Evolutionary conservation across 2,113 vertebrate genomes (phyloP), one percentile per base, ranked within the genome.

Genomic region (Hippocampus guttulatus): DNA sequence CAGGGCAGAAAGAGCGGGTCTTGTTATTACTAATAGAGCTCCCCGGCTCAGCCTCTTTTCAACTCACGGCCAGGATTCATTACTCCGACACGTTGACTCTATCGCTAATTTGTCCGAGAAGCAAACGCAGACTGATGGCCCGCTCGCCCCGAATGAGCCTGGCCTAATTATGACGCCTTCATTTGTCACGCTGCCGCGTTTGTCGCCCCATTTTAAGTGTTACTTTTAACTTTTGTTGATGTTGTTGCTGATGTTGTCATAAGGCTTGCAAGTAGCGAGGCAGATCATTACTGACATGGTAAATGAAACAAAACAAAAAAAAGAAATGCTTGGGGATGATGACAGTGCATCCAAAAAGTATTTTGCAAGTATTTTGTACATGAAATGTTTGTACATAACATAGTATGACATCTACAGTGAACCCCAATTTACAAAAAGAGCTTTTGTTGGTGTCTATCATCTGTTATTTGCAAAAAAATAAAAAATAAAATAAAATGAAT

Each of bases 111-210:
- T 84, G 77, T 75, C 38, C 38, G 20, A 79, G 67, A 76, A 77
- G 70, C 82, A 73, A 87, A 78, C 49, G 74, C 69, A 84, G 80
- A 82, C 70, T 18, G 83, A 84, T 87, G 81, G 76, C 78, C 80
- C 79, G 76, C 74, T 66, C 73, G 87, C 87, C 88, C 89, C 75
- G 69, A 89, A 78, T 85, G 77, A 80, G 76, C 75, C 73, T 67
- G 66, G 77, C 86, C 87, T 89, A 90, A 90, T 91, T 91, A 90
- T 83, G 63, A 77, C 47, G 67, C 73, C 81, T 85, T 76, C 83
- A 62, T 80, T 81, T 88, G 85, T 87, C 86, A 80, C 81, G 70
- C 73, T 62, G 62, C 76, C 78, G 79, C 78, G 77, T 84, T 86
- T 74, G 55, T 25, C 79, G 74, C 83, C 33, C 81, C 87, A 88